Evolutionary conservation across 2,888 invertebrate species (phyloP).

Genomic region (Tetragonula carbonaria): DNA sequence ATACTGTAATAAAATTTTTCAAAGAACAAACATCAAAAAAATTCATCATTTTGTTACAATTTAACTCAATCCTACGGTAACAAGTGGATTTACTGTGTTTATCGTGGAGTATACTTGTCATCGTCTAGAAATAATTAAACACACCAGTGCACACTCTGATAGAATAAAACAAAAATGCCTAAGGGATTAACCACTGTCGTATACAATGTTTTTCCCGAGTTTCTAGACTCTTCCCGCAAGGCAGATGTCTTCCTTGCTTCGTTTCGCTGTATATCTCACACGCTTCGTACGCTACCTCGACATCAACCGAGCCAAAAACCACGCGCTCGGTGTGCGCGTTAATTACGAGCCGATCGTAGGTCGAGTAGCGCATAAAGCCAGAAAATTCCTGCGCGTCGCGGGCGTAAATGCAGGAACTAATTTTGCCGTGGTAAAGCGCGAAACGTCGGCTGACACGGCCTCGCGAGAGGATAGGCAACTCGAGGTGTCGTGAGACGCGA

Average conservation of each 20-base stretch:
- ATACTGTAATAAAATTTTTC: too few species aligned
- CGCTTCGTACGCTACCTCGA: not conserved
- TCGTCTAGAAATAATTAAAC: too few species aligned
- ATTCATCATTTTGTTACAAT: too few species aligned
- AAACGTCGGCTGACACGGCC: slow-evolving; percentile 34
- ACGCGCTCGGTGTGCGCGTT: slow-evolving; percentile 25
- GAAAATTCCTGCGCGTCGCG: slow-evolving; percentile 57
- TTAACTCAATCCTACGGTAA: too few species aligned
- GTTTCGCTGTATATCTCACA: not conserved
- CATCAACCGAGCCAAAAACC: slow-evolving; percentile 11
- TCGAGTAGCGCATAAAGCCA: slow-evolving; percentile 25
- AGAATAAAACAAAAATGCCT: too few species aligned
- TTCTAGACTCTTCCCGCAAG: not conserved
- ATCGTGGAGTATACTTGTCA: too few species aligned
- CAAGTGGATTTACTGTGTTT: too few species aligned
- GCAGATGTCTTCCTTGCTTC: not conserved
- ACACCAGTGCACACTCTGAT: too few species aligned
- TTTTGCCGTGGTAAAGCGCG: slow-evolving; percentile 37
- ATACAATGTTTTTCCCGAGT: not conserved
- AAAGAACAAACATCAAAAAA: too few species aligned
- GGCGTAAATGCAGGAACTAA: slow-evolving; percentile 56
- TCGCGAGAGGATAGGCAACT: slow-evolving; percentile 37
- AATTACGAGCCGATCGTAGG: slow-evolving; percentile 43
- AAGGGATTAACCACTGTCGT: too few species aligned
- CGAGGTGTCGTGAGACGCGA: slow-evolving; percentile 45